These are phyloP conservation scores for Sus cebifrons DNA, from an alignment of 2,797 vertebrate genomes.

Conservation along the genomic window DNA sequence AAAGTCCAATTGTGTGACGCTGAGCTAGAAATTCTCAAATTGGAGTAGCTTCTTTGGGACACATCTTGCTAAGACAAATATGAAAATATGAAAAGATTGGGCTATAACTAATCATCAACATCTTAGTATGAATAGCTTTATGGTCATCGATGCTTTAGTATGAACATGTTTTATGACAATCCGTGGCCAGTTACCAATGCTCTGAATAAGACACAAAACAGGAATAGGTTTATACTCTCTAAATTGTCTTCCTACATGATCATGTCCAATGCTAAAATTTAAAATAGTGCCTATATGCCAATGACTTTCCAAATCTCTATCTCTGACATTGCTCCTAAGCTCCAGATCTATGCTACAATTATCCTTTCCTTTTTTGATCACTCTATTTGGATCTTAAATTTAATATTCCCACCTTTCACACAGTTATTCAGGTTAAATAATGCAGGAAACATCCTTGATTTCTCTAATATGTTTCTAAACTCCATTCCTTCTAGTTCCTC, in stretches of 20 bases:
- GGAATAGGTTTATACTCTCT: neutral
- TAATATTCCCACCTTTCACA: neutral
- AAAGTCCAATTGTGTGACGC: neutral
- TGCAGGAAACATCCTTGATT: neutral
- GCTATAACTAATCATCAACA: neutral
- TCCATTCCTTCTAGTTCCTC: neutral
- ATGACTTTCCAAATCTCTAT: neutral
- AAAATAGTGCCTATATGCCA: neutral
- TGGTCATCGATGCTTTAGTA: neutral
- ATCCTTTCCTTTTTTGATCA: neutral
- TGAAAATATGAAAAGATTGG: neutral
- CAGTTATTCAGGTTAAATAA: neutral
- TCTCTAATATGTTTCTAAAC: neutral
- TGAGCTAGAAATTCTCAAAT: conserved; percentile 9
- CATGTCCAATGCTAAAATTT: neutral
- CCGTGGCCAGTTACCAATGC: neutral
- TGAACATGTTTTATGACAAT: neutral
- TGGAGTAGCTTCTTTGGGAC: neutral
- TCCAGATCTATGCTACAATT: neutral
- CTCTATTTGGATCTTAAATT: neutral
- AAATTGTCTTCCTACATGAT: neutral
- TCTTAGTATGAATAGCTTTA: neutral
- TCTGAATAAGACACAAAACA: neutral
- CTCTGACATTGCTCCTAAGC: neutral
- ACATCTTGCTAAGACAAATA: neutral